Base-by-base conservation (phyloP, 2,888 invertebrate genomes). In the Phorcus lineatus region DNA sequence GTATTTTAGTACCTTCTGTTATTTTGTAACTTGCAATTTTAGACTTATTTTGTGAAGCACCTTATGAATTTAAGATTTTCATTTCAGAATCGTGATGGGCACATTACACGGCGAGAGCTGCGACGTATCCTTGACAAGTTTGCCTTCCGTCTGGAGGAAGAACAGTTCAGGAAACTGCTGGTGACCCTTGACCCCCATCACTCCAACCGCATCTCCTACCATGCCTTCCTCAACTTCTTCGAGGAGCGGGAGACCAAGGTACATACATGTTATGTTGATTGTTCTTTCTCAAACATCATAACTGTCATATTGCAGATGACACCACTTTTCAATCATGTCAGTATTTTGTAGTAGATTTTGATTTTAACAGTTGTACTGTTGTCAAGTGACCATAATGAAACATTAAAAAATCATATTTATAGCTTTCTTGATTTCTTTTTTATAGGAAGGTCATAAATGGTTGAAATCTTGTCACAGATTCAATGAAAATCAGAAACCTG, bases 381-480 rank as follows among this genome's bases (percentile, higher is more conserved):
- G n/a, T n/a, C n/a, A n/a, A n/a, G n/a, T n/a, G n/a, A n/a, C n/a
- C n/a, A n/a, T n/a, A n/a, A n/a, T n/a, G n/a, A n/a, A n/a, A n/a
- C n/a, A n/a, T n/a, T n/a, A n/a, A n/a, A n/a, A n/a, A n/a, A n/a
- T n/a, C n/a, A n/a, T n/a, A n/a, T n/a, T n/a, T n/a, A n/a, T n/a
- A 47, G 47, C 13, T 47, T 47, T 1, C 13, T 47, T 47, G 6
- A 7, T 36, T 36, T 77, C 70, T 77, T 19, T 47, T 54, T 86
- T 85, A 16, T 83, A 91, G 90, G 91, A 91, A 78, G 91, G 91
- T 11, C 92, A 92, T 85, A 92, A 92, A 78, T 92, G 92, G 92
- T 81, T 92, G 79, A 90, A 90, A 54, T 92, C 92, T 66, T 88
- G 87, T 17, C 92, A 92, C 81, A 84, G 88, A 80, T 91, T 88